Evolutionary conservation across 2,888 invertebrate species (phyloP), one percentile per base, ranked within the genome.

Genomic region (Gastrophysa polygoni): DNA sequence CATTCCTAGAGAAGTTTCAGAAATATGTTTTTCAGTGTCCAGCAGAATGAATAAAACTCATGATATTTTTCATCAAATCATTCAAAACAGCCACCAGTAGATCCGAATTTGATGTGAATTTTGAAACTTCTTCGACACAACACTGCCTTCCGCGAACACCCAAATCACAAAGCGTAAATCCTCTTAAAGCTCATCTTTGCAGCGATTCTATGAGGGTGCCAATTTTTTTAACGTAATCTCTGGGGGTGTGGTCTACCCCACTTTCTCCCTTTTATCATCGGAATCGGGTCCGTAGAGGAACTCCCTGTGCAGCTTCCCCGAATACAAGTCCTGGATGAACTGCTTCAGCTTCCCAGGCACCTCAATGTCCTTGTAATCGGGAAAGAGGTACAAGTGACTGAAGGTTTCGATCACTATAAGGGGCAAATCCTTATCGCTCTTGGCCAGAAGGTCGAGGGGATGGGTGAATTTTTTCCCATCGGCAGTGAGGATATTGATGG

Each of bases 351-450:
- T 90, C 6, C 95, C 96, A 1, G 93, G 91, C 44, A 85, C 83
- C 64, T 89, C 88, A 85, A 93, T 91, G 65, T 93, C 91, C 63
- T 89, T 87, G 75, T 90, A 91, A 71, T 91, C 87, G 0, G 95
- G 91, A 82, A 98, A 99, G 69, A 98, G 85, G 82, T 99, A 99
- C 99, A 99, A 99, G 79, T 99, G 99, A 66, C 96, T 88, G 85
- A 99, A 99, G 72, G 97, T 98, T 82, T 99, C 99, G 67, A 99
- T 98, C 18, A 98, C 98, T 68, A 99, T 93, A 18, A 99, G 84
- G 0, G 99, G 99, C 68, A 99, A 84, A 82, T 99, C 99, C 1
- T 87, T 84, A 57, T 89, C 86, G 0, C 90, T 87, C 84, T 99
- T 99, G 56, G 98, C 98, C 64, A 99, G 85, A 82, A 99, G 99